A percentile compares a stretch with the other conserved stretches of the same genome.
Conservation (phyloP, 1,140 invertebrate species). For the Procambarus clarkii region DNA sequence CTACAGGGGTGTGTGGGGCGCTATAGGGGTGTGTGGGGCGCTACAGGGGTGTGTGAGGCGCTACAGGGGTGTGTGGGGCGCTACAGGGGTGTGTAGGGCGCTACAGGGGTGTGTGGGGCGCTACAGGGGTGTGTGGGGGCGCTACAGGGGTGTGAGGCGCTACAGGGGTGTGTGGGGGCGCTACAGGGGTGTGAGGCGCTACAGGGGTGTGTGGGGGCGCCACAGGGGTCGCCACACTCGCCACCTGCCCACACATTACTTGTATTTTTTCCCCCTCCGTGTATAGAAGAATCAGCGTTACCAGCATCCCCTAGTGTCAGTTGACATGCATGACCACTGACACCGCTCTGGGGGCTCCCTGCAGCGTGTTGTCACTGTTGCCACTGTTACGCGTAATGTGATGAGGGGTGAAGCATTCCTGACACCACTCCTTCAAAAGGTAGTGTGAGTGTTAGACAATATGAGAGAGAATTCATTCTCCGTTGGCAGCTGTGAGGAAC, state of each 20-base stretch:
- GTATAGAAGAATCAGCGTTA: neutral
- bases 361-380: neutral
- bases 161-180: neutral
- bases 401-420: neutral
- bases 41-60: too few relatives aligned
- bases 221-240: neutral
- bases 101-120: too few relatives aligned
- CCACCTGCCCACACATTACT: neutral
- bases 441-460: neutral
- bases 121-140: too few relatives aligned
- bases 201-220: too few relatives aligned
- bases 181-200: too few relatives aligned
- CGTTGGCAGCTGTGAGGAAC: slow-evolving; percentile 3
- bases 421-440: neutral
- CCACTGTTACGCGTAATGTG: neutral
- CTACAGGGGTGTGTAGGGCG: too few relatives aligned
- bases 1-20: too few relatives aligned
- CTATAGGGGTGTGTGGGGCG: too few relatives aligned
- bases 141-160: neutral
- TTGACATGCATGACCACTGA: neutral
- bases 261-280: neutral
- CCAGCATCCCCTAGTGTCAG: neutral
- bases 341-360: neutral
- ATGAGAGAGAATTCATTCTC: neutral
- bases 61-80: too few relatives aligned